Percentiles rank a stretch among this genome's conserved stretches.
phyloP scores from a whole-genome alignment of 2,797 vertebrate species.

The Premnoplex brunnescens region DNA sequence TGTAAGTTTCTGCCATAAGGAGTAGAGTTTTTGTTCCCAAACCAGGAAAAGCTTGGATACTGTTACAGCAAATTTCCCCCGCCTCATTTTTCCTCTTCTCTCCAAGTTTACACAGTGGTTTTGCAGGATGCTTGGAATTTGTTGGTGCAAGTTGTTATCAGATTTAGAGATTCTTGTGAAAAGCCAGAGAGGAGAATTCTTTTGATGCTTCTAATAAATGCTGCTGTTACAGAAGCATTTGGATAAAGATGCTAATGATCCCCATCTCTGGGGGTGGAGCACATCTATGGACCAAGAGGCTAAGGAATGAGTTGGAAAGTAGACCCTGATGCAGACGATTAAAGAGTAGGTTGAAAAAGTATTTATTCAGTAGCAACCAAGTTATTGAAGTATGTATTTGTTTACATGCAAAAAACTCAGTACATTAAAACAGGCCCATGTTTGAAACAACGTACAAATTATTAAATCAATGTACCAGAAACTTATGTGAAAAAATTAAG shows the following conservation, averaged over 20 bases:
- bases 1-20: background rate
- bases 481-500: background rate
- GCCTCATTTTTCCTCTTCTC: background rate
- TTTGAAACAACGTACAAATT: background rate
- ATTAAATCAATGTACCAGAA: background rate
- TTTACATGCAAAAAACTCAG: background rate
- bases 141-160: background rate
- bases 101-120: background rate
- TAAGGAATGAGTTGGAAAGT: background rate
- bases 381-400: background rate
- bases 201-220: background rate
- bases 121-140: background rate
- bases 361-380: background rate
- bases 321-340: background rate
- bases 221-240: background rate
- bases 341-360: background rate
- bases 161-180: background rate
- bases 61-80: background rate
- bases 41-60: background rate
- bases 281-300: background rate
- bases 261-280: background rate
- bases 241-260: background rate
- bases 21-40: background rate
- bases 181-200: background rate
- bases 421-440: background rate